These are phyloP conservation scores for Perccottus glenii DNA, from an alignment of 2,113 vertebrate species.

Conservation along the genomic window DNA sequence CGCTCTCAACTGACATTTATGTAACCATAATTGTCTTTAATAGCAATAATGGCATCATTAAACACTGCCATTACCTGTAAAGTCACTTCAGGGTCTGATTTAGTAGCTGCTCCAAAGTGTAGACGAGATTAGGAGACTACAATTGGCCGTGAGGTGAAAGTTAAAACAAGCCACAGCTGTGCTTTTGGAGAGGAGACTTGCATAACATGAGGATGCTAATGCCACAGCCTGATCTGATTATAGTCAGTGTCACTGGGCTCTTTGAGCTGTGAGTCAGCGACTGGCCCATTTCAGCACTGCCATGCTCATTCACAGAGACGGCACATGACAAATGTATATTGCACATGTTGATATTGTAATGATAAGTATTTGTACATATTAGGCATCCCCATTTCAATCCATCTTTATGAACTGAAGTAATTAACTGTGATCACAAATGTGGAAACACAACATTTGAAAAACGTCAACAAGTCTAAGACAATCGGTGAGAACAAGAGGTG, in stretches of 20 bases:
- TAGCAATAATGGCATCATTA: conserved; percentile 51
- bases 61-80: conserved; percentile 31
- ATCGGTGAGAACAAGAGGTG: conserved; percentile 25
- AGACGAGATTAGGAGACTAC: background rate
- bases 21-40: conserved; percentile 53
- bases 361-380: background rate
- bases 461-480: background rate
- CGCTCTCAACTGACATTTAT: conserved; percentile 45
- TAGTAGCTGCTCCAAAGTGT: conserved; percentile 9
- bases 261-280: conserved; percentile 41
- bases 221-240: conserved; percentile 43
- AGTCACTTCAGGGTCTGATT: conserved; percentile 28
- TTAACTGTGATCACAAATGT: background rate
- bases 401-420: background rate
- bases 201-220: conserved; percentile 38
- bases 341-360: background rate
- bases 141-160: background rate
- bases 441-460: no score
- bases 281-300: conserved; percentile 29
- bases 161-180: conserved; percentile 15
- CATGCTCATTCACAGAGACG: conserved; percentile 13
- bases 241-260: conserved; percentile 46
- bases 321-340: background rate
- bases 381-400: background rate
- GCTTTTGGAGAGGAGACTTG: conserved; percentile 30